phyloP scores from a whole-genome alignment of 2,888 invertebrate species.

The Poecilobothrus nobilitatus region DNA sequence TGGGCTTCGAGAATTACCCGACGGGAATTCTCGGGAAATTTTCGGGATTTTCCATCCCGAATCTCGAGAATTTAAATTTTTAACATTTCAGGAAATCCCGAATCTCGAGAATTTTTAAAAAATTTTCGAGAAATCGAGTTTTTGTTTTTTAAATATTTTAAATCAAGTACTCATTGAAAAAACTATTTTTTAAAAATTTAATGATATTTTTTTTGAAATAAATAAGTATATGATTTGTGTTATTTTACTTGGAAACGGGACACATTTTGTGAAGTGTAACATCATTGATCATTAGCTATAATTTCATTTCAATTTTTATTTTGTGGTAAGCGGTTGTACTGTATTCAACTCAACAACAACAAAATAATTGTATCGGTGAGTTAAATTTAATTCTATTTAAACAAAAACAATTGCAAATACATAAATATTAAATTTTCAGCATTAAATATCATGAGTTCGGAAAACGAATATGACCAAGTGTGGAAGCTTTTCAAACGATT shows the following conservation, averaged over 20 bases:
- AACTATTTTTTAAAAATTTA: conserved; percentile 7
- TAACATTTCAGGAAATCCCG: conserved; percentile 9
- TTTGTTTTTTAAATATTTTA: conserved; percentile 9
- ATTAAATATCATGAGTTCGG: conserved; percentile 8
- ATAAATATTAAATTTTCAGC: conserved; percentile 8
- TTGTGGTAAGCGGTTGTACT: conserved; percentile 8
- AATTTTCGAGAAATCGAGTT: conserved; percentile 9
- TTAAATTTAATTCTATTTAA: not conserved
- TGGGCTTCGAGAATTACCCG: conserved; percentile 12
- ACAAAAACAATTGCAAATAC: not conserved
- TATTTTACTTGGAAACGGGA: conserved; percentile 9
- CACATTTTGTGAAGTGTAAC: conserved; percentile 9
- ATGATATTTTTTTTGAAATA: conserved; percentile 5
- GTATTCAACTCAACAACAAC: conserved; percentile 9
- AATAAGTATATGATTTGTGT: not conserved
- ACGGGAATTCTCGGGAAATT: conserved; percentile 12
- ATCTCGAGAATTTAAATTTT: conserved; percentile 14
- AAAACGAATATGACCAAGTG: conserved; percentile 8
- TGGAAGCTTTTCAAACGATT: conserved; percentile 11
- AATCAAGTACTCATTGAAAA: conserved; percentile 7
- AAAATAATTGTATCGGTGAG: conserved; percentile 9
- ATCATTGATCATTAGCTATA: conserved; percentile 7
- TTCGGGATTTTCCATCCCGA: conserved; percentile 11
- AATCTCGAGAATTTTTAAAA: conserved; percentile 8
- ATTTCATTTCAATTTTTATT: conserved; percentile 8